Evolutionary conservation across 2,113 vertebrate genomes (phyloP).

Genomic region (Oenanthe melanoleuca): DNA sequence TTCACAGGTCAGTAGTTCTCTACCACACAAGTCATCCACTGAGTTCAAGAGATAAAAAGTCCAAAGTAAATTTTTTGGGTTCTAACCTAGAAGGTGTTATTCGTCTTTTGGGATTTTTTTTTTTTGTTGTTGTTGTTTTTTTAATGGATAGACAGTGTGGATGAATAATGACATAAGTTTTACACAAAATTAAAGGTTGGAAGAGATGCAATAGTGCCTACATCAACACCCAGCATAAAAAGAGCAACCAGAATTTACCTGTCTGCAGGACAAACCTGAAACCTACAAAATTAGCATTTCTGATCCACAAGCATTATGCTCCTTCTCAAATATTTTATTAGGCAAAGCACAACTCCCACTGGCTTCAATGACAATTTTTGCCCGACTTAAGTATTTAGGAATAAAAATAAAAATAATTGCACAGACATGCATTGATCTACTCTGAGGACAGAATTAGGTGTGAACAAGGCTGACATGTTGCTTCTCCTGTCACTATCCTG

Average conservation of each 20-base stretch:
- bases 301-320: background rate
- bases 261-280: background rate
- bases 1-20: background rate
- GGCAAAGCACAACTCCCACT: background rate
- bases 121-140: background rate
- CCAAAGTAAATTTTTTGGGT: background rate
- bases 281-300: background rate
- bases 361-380: background rate
- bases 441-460: background rate
- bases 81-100: background rate
- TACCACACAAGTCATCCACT: background rate
- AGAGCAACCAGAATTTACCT: background rate
- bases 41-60: background rate
- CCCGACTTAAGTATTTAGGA: background rate
- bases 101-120: background rate
- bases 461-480: background rate
- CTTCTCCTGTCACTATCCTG: background rate
- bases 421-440: background rate
- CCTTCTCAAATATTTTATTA: background rate
- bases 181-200: background rate
- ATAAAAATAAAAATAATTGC: background rate
- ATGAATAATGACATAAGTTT: background rate
- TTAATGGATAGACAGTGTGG: fast-evolving
- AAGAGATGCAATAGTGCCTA: background rate
- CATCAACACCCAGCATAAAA: background rate